Evolutionary conservation across 2,113 vertebrate genomes (phyloP).

Genomic region (Zapornia atra): DNA sequence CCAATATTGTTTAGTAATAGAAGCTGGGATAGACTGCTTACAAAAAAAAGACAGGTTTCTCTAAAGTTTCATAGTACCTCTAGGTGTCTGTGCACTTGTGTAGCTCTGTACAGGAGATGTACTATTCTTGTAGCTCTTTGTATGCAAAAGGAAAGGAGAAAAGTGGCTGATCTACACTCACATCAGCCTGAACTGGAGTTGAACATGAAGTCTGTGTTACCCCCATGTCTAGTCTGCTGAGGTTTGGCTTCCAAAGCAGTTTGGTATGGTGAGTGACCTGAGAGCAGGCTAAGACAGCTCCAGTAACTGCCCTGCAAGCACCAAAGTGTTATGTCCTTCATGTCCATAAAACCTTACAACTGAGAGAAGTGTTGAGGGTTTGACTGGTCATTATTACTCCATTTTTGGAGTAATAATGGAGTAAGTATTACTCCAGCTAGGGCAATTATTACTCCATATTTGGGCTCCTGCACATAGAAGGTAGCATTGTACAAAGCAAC

Average conservation of each 20-base stretch:
- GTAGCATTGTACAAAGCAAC: not conserved
- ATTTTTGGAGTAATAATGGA: too few species aligned
- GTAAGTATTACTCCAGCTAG: too few species aligned
- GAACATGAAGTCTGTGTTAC: not conserved
- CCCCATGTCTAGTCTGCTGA: too few species aligned
- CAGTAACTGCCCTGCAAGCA: not conserved
- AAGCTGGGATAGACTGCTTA: not conserved
- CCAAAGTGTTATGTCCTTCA: not conserved
- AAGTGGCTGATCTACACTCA: not conserved
- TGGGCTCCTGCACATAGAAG: not conserved
- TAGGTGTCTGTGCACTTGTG: not conserved
- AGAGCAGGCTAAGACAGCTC: not conserved
- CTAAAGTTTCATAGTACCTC: not conserved
- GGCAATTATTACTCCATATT: not conserved
- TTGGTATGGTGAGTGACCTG: not conserved
- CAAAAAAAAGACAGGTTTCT: not conserved
- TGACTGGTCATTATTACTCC: not conserved
- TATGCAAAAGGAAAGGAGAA: not conserved
- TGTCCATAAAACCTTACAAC: not conserved
- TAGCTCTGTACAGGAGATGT: not conserved
- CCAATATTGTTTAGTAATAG: not conserved
- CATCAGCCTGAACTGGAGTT: not conserved
- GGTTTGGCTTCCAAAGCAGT: not conserved
- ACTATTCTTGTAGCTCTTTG: not conserved
- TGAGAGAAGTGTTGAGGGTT: not conserved